Evolutionary conservation across 2,888 invertebrate genomes (phyloP), one percentile per base, ranked within the genome.

Genomic region (Cremastinae sp.): DNA sequence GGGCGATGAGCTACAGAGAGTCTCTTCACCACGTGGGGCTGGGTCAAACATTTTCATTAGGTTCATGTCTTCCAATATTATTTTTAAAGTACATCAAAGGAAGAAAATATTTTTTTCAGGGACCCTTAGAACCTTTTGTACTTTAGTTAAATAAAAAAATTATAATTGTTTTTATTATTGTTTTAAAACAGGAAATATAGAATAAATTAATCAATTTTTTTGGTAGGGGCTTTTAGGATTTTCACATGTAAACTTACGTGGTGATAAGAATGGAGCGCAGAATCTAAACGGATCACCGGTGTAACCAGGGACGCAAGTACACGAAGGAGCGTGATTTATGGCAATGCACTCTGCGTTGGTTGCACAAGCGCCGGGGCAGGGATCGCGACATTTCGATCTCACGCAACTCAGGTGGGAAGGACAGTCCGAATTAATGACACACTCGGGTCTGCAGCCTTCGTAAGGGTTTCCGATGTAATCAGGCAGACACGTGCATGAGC

Each of bases 351-450:
- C 90, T 7, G 93, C 90, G 80, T 92, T 91, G 9, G 91, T 80
- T 14, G 94, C 95, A 85, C 94, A 94, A 35, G 92, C 91, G 77
- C 92, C 92, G 12, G 92, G 91, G 85, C 95, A 95, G 58, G 95
- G 95, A 88, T 94, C 91, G 10, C 90, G 90, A 87, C 96, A 96
- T 89, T 95, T 95, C 79, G 94, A 93, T 80, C 93, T 92, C 2
- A 94, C 90, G 84, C 96, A 96, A 79, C 94, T 94, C 87, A 92
- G 92, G 80, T 93, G 92, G 61, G 91, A 91, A n/a, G 93, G 90
- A 88, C 96, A 96, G 90, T 96, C 95, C 5, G 95, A 93, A 86
- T 95, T 94, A 3, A 94, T 92, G n/a, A 93, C 92, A 87, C 96
- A 96, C 90, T 96, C 95, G 0, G 95, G 95, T 83, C 95, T 91